Evolutionary conservation across 2,797 vertebrate genomes (phyloP).

Genomic region (Alexandromys oeconomus): DNA sequence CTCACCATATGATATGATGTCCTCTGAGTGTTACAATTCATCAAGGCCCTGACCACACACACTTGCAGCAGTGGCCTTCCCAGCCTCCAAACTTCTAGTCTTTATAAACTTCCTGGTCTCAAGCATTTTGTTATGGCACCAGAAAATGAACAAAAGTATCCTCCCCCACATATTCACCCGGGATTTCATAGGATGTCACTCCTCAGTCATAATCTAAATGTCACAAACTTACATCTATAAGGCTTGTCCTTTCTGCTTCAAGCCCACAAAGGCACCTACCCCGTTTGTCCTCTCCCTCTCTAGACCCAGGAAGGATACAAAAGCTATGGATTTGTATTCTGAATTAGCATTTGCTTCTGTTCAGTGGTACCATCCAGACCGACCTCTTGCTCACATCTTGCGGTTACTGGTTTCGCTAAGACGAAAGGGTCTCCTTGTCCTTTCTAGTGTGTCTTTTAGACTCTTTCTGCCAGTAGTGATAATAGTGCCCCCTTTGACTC

Average conservation of each 20-base stretch:
- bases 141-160: background rate
- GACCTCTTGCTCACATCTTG: background rate
- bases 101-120: background rate
- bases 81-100: background rate
- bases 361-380: background rate
- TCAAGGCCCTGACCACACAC: background rate
- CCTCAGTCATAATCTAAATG: background rate
- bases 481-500: background rate
- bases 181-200: background rate
- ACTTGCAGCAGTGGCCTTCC: background rate
- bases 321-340: background rate
- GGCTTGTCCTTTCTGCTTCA: background rate
- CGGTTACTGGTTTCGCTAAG: background rate
- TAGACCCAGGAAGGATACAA: background rate
- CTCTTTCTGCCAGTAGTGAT: background rate
- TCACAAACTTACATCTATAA: background rate
- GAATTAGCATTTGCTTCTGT: background rate
- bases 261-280: background rate
- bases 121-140: background rate
- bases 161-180: background rate
- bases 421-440: background rate
- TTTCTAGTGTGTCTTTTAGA: background rate
- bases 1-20: background rate
- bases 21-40: too few species aligned
- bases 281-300: background rate